Percentiles rank a stretch among this genome's conserved stretches.
phyloP scores from a whole-genome alignment of 92 coral and sea anemone genomes.

The Pocillopora meandrina region DNA sequence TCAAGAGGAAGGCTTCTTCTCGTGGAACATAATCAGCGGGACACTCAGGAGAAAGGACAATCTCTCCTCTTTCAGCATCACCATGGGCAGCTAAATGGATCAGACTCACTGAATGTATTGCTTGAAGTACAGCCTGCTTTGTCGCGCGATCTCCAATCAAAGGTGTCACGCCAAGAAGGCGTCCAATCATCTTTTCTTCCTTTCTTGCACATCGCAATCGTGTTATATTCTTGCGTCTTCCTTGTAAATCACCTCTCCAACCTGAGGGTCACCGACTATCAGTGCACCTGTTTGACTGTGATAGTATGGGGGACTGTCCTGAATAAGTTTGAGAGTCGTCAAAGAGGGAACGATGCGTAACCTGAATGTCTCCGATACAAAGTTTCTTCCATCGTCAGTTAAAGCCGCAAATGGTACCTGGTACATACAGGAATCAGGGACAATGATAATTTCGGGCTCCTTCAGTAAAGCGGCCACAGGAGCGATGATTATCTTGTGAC shows the following conservation, averaged over 20 bases:
- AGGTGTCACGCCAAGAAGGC: neutral
- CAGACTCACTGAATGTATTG: neutral
- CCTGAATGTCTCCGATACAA: slow-evolving; percentile 4
- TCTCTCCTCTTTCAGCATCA: slow-evolving; percentile 1
- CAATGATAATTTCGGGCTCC: slow-evolving; percentile 1
- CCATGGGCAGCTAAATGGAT: slow-evolving; percentile 1
- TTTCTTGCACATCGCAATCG: neutral
- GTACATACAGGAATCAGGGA: neutral
- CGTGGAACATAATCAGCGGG: neutral
- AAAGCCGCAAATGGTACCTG: slow-evolving; percentile 19
- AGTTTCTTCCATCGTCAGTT: neutral
- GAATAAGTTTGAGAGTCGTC: slow-evolving; percentile 31
- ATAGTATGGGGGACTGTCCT: slow-evolving; percentile 14
- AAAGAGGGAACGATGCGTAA: slow-evolving; percentile 33
- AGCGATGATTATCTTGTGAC: neutral
- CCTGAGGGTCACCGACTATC: slow-evolving; percentile 34
- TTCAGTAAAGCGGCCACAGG: slow-evolving; percentile 11
- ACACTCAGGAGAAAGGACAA: neutral
- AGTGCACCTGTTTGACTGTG: slow-evolving; percentile 23
- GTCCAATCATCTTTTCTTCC: neutral
- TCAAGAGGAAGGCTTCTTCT: neutral
- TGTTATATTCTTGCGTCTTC: neutral
- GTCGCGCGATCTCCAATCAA: neutral
- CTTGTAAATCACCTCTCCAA: slow-evolving; percentile 8
- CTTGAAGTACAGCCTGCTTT: slow-evolving; percentile 1